Evolutionary conservation across 2,888 invertebrate species (phyloP).

Genomic region (Schrankia costaestrigalis): DNA sequence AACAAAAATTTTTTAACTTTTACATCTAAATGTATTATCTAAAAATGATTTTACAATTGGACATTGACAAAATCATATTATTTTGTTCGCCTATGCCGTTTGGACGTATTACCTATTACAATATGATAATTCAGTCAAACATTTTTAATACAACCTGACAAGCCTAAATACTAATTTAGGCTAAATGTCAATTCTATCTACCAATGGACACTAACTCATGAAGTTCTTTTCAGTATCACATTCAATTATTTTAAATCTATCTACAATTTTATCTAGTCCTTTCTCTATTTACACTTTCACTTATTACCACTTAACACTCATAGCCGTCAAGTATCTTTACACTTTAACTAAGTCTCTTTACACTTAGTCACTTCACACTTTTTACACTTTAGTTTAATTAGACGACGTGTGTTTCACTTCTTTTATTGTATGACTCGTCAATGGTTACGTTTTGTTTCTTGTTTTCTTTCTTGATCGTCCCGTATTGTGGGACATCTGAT

Average conservation of each 20-base stretch:
- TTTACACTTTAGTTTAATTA: constrained; percentile 33
- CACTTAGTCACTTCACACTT: constrained; percentile 13
- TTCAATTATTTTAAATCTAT: constrained; percentile 69
- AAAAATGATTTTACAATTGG: constrained; percentile 48
- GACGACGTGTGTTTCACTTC: constrained; percentile 71
- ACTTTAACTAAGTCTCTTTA: constrained; percentile 18
- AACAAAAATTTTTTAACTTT: constrained; percentile 28
- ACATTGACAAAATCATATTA: constrained; percentile 41
- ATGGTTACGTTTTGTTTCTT: constrained; percentile 77
- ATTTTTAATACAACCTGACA: constrained; percentile 56
- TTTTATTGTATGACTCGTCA: constrained; percentile 68
- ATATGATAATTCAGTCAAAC: constrained; percentile 68
- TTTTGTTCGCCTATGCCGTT: constrained; percentile 43
- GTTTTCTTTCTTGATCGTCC: constrained; percentile 75
- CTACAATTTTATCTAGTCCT: constrained; percentile 65
- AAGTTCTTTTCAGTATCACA: constrained; percentile 65
- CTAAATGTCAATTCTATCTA: constrained; percentile 37
- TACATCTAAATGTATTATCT: constrained; percentile 25
- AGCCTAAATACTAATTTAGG: constrained; percentile 29
- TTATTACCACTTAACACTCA: constrained; percentile 25
- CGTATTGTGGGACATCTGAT: constrained; percentile 74
- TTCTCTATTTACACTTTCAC: constrained; percentile 59
- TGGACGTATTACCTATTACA: constrained; percentile 60
- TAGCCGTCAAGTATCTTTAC: constrained; percentile 16
- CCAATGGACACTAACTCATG: constrained; percentile 43